A percentile compares a stretch with the other conserved stretches of the same genome.
These are phyloP conservation scores for Triops cancriformis DNA, from an alignment of 1,140 invertebrate species.

Conservation along the genomic window DNA sequence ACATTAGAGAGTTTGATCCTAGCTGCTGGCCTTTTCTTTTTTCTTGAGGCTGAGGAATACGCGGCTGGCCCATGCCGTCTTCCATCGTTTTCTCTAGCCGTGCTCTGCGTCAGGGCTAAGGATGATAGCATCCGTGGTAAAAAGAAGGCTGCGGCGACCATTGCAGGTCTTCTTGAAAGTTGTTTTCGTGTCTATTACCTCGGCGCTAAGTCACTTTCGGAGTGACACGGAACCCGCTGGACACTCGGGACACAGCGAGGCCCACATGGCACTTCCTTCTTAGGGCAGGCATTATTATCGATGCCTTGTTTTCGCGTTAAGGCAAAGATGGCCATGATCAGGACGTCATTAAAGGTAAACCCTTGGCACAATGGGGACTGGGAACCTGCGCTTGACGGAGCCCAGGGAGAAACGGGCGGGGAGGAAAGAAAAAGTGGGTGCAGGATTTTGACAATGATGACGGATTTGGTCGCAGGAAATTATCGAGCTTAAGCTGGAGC, in stretches of 20 bases:
- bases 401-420: too few species aligned
- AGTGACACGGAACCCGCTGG: neutral
- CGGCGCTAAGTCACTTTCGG: neutral
- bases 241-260: neutral
- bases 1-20: neutral
- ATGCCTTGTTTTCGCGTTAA: neutral
- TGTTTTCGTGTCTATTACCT: neutral
- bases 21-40: neutral
- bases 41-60: neutral
- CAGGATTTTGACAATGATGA: neutral
- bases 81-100: too few species aligned
- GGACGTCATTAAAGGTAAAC: neutral
- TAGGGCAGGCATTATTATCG: neutral
- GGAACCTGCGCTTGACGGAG: too few species aligned
- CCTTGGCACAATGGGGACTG: neutral
- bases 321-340: neutral
- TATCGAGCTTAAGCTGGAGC: neutral
- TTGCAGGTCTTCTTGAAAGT: neutral
- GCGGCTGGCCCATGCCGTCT: too few species aligned
- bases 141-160: neutral
- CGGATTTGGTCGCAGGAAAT: neutral
- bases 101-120: neutral
- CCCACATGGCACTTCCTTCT: slow-evolving; percentile 3
- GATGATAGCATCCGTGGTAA: neutral
- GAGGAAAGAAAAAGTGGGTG: too few species aligned